These are phyloP conservation scores for Steinernema carpocapsae DNA, from an alignment of 2,888 invertebrate species.

Conservation along the genomic window DNA sequence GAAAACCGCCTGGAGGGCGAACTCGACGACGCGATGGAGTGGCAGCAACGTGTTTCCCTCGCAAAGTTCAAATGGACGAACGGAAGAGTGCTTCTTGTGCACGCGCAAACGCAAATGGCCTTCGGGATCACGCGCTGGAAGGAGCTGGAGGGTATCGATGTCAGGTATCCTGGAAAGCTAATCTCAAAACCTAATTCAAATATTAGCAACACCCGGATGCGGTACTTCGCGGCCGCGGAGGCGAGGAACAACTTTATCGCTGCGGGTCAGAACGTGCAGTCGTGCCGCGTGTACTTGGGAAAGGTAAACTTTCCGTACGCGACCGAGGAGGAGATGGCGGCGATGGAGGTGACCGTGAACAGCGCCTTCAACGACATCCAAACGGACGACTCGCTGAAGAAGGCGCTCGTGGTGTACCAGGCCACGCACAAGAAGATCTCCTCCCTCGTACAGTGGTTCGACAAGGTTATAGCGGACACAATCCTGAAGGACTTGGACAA, in stretches of 20 bases:
- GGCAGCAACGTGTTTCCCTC: slow-evolving; percentile 71
- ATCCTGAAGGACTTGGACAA: slow-evolving; percentile 72
- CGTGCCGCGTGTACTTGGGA: slow-evolving; percentile 68
- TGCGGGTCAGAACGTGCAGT: slow-evolving; percentile 73
- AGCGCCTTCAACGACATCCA: slow-evolving; percentile 73
- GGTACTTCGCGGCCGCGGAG: slow-evolving; percentile 72
- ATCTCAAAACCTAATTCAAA: no score
- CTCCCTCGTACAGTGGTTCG: slow-evolving; percentile 73
- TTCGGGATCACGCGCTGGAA: slow-evolving; percentile 72
- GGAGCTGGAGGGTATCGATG: slow-evolving; percentile 69
- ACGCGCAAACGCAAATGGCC: slow-evolving; percentile 72
- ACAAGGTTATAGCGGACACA: slow-evolving; percentile 72
- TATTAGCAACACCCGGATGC: slow-evolving; percentile 70
- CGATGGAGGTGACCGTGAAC: slow-evolving; percentile 71
- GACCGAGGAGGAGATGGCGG: slow-evolving; percentile 71
- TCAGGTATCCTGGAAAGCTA: slow-evolving; percentile 63
- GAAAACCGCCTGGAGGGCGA: slow-evolving; percentile 73
- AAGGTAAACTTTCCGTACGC: slow-evolving; percentile 73
- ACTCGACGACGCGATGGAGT: slow-evolving; percentile 71
- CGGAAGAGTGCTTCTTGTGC: slow-evolving; percentile 70
- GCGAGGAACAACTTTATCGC: slow-evolving; percentile 73
- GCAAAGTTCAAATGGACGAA: slow-evolving; percentile 72
- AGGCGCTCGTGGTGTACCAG: slow-evolving; percentile 71
- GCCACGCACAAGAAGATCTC: slow-evolving; percentile 71
- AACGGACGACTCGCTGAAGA: slow-evolving; percentile 69